These are phyloP conservation scores for Vultur gryphus DNA, from an alignment of 2,797 vertebrate species.

Conservation along the genomic window DNA sequence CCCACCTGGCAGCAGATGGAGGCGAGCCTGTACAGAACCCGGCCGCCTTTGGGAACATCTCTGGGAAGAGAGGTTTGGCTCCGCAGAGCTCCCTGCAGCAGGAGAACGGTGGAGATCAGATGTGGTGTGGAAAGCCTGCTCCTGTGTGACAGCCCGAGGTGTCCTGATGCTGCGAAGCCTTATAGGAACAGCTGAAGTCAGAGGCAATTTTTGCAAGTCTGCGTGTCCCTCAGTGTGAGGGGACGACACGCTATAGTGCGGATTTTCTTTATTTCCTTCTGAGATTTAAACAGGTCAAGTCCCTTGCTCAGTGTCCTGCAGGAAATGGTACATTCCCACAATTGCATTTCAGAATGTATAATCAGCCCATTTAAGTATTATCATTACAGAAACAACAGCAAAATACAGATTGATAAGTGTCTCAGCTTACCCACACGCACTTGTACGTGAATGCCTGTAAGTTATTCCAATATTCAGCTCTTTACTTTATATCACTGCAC, in stretches of 20 bases:
- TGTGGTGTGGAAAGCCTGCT: rapidly evolving
- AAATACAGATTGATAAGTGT: not conserved
- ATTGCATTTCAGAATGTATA: not conserved
- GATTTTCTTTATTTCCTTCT: not conserved
- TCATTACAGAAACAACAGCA: not conserved
- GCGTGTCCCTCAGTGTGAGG: rapidly evolving
- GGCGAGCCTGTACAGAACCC: not conserved
- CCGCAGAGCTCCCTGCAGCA: not conserved
- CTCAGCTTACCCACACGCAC: not conserved
- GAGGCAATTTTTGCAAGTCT: not conserved
- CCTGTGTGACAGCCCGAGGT: not conserved
- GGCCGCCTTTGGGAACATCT: rapidly evolving
- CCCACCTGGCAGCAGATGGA: not conserved
- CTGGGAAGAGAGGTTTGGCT: not conserved
- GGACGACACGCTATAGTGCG: not conserved
- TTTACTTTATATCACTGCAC: not conserved
- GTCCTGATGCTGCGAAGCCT: rapidly evolving
- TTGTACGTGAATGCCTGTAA: not conserved
- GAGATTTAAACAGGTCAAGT: not conserved
- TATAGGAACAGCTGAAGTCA: rapidly evolving
- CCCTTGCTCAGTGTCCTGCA: not conserved
- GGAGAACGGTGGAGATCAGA: rapidly evolving
- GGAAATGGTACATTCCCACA: not conserved
- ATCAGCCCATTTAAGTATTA: not conserved
- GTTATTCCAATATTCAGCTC: not conserved